Conservation (phyloP, 2,113 vertebrate species). For the Daubentonia madagascariensis region DNA sequence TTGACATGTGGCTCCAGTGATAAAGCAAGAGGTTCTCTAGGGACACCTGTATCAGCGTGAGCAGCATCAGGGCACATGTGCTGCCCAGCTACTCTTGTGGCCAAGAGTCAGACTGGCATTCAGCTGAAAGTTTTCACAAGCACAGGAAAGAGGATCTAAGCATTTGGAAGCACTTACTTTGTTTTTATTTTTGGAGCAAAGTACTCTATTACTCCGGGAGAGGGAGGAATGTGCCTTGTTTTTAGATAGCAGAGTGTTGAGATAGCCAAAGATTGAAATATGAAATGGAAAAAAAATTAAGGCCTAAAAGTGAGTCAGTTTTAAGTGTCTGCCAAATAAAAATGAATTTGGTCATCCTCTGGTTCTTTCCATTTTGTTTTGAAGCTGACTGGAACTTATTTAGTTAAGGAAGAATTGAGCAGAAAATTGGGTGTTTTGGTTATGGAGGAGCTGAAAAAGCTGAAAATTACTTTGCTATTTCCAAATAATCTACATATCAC, state of each 20-base stretch:
- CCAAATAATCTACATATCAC: not conserved
- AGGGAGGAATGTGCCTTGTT: not conserved
- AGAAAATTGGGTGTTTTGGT: not conserved
- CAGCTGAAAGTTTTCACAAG: not conserved
- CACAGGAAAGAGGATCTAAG: not conserved
- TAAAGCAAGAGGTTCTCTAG: not conserved
- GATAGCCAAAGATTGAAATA: not conserved
- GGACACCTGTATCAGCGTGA: not conserved
- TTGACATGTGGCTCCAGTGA: not conserved
- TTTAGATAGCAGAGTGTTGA: not conserved
- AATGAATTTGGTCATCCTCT: not conserved
- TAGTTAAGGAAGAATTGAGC: not conserved
- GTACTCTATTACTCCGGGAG: not conserved
- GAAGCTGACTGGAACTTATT: not conserved
- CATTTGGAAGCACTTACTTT: slow-evolving; percentile 24
- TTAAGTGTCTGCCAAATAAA: not conserved
- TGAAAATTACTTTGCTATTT: not conserved
- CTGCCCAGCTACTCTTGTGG: not conserved
- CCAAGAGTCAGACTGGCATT: not conserved
- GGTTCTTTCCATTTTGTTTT: not conserved
- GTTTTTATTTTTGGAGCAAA: slow-evolving; percentile 4
- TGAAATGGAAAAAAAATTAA: slow-evolving; percentile 18
- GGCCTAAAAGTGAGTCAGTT: not conserved
- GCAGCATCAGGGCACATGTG: not conserved
- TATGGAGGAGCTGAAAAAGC: not conserved